phyloP scores from a whole-genome alignment of 2,797 vertebrate species.

The Amazona ochrocephala region DNA sequence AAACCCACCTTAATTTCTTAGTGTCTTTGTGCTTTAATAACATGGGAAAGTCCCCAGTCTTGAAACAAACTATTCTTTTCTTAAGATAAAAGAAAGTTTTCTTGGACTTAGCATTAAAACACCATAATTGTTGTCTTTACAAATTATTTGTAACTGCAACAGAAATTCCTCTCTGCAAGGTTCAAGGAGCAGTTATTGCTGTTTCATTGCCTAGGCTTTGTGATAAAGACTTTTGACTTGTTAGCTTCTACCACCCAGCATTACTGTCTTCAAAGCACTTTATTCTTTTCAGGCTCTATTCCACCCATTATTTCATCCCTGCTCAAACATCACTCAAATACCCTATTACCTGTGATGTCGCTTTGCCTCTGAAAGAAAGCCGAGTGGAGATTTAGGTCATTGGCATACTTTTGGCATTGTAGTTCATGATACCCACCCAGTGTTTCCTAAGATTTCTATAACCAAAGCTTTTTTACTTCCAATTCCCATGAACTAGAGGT shows the following conservation, averaged over 20 bases:
- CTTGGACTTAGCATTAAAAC: neutral
- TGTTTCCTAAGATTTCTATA: neutral
- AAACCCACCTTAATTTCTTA: neutral
- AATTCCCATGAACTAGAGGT: neutral
- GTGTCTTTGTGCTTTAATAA: neutral
- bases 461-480: neutral
- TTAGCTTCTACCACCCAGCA: neutral
- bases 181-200: neutral
- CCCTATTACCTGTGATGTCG: neutral
- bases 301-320: neutral
- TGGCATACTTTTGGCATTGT: neutral
- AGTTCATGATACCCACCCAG: neutral
- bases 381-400: neutral
- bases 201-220: neutral
- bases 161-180: neutral
- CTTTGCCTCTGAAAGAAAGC: neutral
- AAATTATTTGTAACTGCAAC: neutral
- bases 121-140: neutral
- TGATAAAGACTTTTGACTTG: neutral
- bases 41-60: rapidly evolving
- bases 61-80: neutral
- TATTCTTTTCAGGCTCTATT: neutral
- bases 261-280: neutral
- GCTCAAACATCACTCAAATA: neutral
- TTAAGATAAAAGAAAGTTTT: neutral